phyloP scores from a whole-genome alignment of 2,797 vertebrate species.

The Bufotes viridis region DNA sequence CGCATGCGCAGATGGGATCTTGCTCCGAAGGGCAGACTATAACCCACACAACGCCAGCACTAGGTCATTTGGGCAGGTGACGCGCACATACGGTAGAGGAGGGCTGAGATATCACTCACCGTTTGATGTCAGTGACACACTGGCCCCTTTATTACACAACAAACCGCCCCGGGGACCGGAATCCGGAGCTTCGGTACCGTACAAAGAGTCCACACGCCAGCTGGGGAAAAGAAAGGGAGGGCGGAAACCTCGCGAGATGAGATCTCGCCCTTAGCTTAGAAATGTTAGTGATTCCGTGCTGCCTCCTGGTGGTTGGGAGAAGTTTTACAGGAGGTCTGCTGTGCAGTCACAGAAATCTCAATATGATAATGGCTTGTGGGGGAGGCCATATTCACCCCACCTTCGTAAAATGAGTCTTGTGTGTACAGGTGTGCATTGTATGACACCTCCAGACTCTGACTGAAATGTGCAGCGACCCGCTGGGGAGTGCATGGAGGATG shows the following conservation, averaged over 20 bases:
- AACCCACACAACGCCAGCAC: not conserved
- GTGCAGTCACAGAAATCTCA: not conserved
- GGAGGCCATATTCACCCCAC: no score
- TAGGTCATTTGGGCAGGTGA: not conserved
- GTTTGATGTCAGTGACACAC: not conserved
- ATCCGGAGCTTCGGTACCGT: not conserved
- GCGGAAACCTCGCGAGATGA: constrained; percentile 24
- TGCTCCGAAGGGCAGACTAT: not conserved
- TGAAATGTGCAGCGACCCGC: no score
- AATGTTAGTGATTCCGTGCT: not conserved
- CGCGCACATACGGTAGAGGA: not conserved
- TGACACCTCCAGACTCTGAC: no score
- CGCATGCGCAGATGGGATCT: not conserved
- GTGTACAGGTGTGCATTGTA: no score
- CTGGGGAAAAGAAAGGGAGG: not conserved
- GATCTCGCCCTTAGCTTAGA: no score
- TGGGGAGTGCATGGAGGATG: no score
- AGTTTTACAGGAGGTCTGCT: not conserved
- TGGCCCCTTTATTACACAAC: not conserved
- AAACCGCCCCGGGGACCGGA: not conserved
- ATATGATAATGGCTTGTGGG: no score
- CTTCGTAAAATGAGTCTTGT: no score
- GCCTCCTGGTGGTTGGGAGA: not conserved
- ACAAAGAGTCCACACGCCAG: not conserved
- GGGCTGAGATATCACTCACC: not conserved